These are phyloP conservation scores for Ictalurus furcatus DNA, from an alignment of 2,113 vertebrate species.

Conservation along the genomic window DNA sequence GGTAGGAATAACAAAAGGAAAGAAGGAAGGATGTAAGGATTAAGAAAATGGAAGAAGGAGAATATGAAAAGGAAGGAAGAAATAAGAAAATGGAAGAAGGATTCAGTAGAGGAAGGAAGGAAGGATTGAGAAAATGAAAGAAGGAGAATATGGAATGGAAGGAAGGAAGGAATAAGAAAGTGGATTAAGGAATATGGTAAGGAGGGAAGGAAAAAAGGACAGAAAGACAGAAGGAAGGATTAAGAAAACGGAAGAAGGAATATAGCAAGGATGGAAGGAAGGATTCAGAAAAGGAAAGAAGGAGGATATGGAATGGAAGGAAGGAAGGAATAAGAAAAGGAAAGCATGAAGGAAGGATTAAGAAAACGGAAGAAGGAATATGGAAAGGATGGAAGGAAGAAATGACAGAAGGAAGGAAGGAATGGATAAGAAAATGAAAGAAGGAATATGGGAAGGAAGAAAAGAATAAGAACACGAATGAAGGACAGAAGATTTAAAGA, in stretches of 20 bases:
- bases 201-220: background rate
- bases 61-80: background rate
- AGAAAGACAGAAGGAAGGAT: background rate
- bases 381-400: background rate
- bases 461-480: background rate
- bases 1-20: background rate
- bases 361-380: background rate
- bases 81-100: background rate
- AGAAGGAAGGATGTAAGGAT: background rate
- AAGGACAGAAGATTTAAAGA: background rate
- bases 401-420: background rate
- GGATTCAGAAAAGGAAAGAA: background rate
- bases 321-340: background rate
- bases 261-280: background rate
- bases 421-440: background rate
- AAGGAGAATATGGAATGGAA: background rate
- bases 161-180: background rate
- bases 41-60: background rate
- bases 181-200: background rate
- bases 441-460: background rate
- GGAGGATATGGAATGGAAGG: background rate
- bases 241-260: background rate
- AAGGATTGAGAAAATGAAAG: background rate
- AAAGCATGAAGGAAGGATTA: background rate
- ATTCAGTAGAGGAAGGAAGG: too few species aligned